Base-by-base conservation (phyloP, 2,797 vertebrate species). In the Pseudochirops corinnae region DNA sequence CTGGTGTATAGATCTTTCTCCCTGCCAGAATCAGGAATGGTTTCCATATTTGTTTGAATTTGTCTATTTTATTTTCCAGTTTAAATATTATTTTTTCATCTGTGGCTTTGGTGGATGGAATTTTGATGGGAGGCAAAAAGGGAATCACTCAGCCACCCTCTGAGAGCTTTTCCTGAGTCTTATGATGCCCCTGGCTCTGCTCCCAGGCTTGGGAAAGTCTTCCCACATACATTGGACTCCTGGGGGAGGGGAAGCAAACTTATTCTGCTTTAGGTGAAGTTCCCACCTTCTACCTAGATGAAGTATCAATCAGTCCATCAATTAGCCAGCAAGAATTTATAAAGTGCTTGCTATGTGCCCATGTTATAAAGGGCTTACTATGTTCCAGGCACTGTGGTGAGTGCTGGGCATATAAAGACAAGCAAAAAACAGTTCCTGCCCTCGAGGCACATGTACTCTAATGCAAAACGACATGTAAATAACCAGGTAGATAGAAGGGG, bases 21-120 rank as follows among this genome's bases (percentile, higher is more conserved):
- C 95, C 92, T 97, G 95, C 87, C 94, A 93, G 56, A 92, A 91
- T 95, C 97, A 98, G 93, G 93, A 96, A 98, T 98, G 93, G 96
- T 98, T 98, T 98, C 97, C 95, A 91, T 97, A 97, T 97, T 97
- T 97, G 96, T 97, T 98, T 97, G 96, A 97, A 97, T 97, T 97
- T 97, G 96, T 97, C 98, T 97, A 96, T 97, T 98, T 98, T 96
- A 97, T 97, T 98, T 98, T 98, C 98, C 98, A 98, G 95, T 57
- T 95, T 96, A 97, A 98, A 96, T 98, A 96, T 87, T 87, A 87
- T 98, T 97, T 98, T 98, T 97, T 98, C 97, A 97, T 97, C 97
- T 97, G 96, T 96, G 98, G 95, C 97, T 97, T 93, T 95, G 96
- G 96, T 93, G 97, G 95, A 91, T 94, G 96, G 97, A 56, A 94